A percentile compares a stretch with the other conserved stretches of the same genome.
Evolutionary conservation across 2,113 vertebrate genomes (phyloP).

Genomic region (Tupaia chinensis): DNA sequence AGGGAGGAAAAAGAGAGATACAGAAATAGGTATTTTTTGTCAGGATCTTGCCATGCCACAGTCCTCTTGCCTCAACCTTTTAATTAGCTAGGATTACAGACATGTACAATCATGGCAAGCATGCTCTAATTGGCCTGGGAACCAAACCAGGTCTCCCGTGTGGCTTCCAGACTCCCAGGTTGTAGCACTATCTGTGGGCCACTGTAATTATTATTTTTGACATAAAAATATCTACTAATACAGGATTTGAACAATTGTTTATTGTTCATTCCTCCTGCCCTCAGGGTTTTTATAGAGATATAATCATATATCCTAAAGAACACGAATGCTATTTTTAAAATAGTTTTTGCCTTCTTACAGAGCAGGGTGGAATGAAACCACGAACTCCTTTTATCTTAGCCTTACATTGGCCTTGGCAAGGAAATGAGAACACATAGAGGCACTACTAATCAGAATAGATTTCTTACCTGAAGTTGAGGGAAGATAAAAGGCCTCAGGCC

Average conservation of each 20-base stretch:
- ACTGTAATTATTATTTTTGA: not conserved
- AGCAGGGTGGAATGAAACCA: not conserved
- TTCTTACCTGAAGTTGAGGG: slow-evolving; percentile 13
- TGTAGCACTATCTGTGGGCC: too few species aligned
- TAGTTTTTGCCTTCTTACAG: not conserved
- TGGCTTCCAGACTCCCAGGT: too few species aligned
- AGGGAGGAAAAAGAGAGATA: too few species aligned
- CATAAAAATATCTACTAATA: not conserved
- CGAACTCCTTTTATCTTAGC: not conserved
- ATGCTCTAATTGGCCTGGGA: too few species aligned
- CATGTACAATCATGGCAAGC: too few species aligned
- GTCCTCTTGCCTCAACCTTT: too few species aligned
- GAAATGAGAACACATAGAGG: not conserved
- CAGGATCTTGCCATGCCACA: too few species aligned
- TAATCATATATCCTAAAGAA: not conserved
- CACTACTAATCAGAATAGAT: slow-evolving; percentile 16
- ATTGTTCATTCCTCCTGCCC: too few species aligned
- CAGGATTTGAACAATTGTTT: not conserved
- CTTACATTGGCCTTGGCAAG: slow-evolving; percentile 6
- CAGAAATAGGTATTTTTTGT: too few species aligned
- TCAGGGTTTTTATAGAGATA: not conserved
- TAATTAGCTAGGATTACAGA: too few species aligned
- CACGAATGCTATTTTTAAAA: not conserved
- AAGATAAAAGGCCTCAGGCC: slow-evolving; percentile 38
- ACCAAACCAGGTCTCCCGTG: too few species aligned